Evolutionary conservation across 2,113 vertebrate genomes (phyloP).

Genomic region (Sylvietta virens): DNA sequence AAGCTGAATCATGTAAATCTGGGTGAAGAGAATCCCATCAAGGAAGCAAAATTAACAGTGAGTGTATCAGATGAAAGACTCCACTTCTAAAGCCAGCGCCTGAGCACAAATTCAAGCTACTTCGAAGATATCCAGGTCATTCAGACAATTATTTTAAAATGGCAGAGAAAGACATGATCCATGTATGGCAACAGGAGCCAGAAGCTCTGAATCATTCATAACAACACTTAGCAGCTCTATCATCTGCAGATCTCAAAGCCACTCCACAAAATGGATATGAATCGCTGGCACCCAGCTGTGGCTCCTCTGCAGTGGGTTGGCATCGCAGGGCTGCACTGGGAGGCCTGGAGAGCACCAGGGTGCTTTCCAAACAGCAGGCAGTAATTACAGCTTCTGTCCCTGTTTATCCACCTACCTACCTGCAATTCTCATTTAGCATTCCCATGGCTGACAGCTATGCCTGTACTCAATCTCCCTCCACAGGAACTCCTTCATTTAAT

Average conservation of each 20-base stretch:
- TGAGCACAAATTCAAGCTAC: not conserved
- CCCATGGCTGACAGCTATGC: not conserved
- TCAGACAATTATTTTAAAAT: conserved; percentile 36
- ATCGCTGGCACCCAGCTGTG: conserved; percentile 21
- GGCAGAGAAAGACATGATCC: conserved; percentile 42
- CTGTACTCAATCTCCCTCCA: not conserved
- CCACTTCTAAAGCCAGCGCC: not conserved
- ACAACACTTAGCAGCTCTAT: conserved; percentile 26
- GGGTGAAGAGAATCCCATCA: conserved; percentile 24
- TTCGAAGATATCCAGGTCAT: conserved; percentile 25
- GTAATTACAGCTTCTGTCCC: not conserved
- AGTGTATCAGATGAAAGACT: conserved; percentile 43
- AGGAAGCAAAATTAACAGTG: conserved; percentile 1
- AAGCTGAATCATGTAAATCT: conserved; percentile 18
- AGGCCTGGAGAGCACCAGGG: conserved; percentile 12
- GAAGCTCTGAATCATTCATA: conserved; percentile 51
- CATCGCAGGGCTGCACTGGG: not conserved
- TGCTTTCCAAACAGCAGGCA: conserved; percentile 21
- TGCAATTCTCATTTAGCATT: not conserved
- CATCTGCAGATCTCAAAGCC: conserved; percentile 35
- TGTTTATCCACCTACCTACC: conserved; percentile 16
- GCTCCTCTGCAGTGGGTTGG: conserved; percentile 23
- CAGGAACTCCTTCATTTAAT: not conserved
- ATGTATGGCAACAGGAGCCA: not conserved
- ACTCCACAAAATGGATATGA: conserved; percentile 26